Evolutionary conservation across 2,797 vertebrate genomes (phyloP).

Genomic region (Alectoris magna): DNA sequence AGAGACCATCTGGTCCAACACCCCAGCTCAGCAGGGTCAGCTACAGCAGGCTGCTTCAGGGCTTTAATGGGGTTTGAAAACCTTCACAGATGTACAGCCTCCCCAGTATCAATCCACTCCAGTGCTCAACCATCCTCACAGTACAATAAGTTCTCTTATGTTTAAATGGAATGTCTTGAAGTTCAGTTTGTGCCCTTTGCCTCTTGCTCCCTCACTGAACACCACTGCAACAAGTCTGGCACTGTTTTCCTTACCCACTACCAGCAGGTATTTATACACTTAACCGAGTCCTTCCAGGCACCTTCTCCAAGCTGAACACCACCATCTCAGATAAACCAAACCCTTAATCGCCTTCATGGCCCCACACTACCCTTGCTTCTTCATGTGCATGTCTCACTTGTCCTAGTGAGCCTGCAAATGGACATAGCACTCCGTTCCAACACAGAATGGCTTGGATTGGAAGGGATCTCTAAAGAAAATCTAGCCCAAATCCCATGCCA

Average conservation of each 20-base stretch:
- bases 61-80: neutral
- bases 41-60: neutral
- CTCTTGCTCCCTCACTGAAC: neutral
- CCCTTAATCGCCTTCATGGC: rapidly evolving
- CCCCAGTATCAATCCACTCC: neutral
- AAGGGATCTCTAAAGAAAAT: neutral
- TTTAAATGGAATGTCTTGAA: neutral
- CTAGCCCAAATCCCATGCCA: neutral
- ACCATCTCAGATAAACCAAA: neutral
- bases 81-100: neutral
- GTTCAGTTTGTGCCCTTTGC: neutral
- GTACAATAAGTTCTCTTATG: neutral
- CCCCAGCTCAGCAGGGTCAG: neutral
- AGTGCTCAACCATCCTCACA: neutral
- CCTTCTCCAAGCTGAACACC: neutral
- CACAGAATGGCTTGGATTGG: neutral
- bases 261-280: neutral
- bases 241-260: neutral
- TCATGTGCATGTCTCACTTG: too few relatives aligned
- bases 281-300: neutral
- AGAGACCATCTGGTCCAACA: neutral
- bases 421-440: neutral
- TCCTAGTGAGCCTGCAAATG: too few relatives aligned
- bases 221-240: neutral
- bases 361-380: neutral